These are phyloP conservation scores for Poecilus cupreus DNA, from an alignment of 2,888 invertebrate genomes.

Conservation along the genomic window DNA sequence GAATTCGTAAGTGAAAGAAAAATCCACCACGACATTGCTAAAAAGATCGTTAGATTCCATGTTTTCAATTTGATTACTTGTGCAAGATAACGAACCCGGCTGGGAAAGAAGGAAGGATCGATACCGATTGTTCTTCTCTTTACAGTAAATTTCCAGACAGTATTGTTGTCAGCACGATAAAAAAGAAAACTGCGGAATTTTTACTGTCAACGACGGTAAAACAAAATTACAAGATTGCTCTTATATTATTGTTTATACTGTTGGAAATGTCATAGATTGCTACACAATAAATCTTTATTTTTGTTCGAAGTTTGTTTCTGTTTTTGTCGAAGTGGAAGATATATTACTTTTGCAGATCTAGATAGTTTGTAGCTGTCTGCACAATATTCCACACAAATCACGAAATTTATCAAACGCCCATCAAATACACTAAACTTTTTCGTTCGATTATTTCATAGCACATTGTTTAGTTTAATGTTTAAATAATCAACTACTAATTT, in stretches of 20 bases:
- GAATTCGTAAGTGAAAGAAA: conserved; percentile 19
- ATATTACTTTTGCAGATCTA: conserved; percentile 15
- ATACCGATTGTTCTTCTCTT: conserved; percentile 40
- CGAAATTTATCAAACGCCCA: neutral
- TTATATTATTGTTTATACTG: conserved; percentile 16
- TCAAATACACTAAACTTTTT: neutral
- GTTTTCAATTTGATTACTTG: conserved; percentile 49
- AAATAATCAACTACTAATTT: too few relatives aligned
- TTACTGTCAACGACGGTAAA: conserved; percentile 31
- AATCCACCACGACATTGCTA: conserved; percentile 1
- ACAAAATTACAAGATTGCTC: conserved; percentile 26
- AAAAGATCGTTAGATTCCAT: conserved; percentile 42
- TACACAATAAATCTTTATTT: conserved; percentile 26
- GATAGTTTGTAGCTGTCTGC: conserved; percentile 17
- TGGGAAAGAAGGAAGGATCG: conserved; percentile 42
- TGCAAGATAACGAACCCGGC: conserved; percentile 38
- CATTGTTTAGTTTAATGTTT: too few relatives aligned
- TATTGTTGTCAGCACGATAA: conserved; percentile 33
- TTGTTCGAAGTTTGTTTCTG: conserved; percentile 9
- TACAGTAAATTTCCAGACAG: conserved; percentile 30
- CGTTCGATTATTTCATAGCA: too few relatives aligned
- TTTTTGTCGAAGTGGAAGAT: conserved; percentile 12
- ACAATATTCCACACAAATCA: conserved; percentile 29
- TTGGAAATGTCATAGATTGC: conserved; percentile 5
- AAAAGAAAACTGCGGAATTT: conserved; percentile 21